These are phyloP conservation scores for Creontiades dilutus DNA, from an alignment of 2,888 invertebrate species.

Conservation along the genomic window DNA sequence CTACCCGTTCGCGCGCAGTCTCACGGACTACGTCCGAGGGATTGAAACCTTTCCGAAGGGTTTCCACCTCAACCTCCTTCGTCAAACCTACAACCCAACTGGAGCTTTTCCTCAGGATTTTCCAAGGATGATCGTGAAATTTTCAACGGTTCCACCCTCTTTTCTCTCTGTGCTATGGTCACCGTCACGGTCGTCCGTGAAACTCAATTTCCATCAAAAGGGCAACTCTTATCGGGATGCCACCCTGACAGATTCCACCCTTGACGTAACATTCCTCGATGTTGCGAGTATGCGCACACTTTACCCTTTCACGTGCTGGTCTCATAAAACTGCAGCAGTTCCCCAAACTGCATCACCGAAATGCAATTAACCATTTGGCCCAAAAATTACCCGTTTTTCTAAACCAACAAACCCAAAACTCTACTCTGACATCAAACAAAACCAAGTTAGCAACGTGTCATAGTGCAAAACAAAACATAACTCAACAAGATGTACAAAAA, in stretches of 20 bases:
- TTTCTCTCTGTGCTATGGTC: neutral
- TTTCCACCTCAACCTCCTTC: conserved; percentile 9
- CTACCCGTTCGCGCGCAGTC: conserved; percentile 42
- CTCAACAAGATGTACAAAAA: no score
- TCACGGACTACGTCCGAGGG: neutral
- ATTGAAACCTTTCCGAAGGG: conserved; percentile 30
- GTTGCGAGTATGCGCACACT: neutral
- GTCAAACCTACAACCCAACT: neutral
- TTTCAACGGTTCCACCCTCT: neutral
- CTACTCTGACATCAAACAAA: neutral
- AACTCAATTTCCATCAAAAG: neutral
- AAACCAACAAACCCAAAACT: neutral
- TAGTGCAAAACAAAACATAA: no score
- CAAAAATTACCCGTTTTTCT: neutral
- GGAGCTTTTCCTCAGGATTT: neutral
- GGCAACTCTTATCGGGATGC: neutral
- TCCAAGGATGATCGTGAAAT: neutral
- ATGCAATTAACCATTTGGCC: neutral
- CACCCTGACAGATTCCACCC: neutral
- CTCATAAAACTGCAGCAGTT: neutral
- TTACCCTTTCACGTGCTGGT: neutral
- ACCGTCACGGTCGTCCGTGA: neutral
- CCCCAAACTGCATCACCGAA: neutral
- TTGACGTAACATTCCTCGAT: neutral
- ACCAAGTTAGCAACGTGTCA: no score